Base-by-base conservation (phyloP, 2,797 vertebrate genomes). In the Tamandua tetradactyla region DNA sequence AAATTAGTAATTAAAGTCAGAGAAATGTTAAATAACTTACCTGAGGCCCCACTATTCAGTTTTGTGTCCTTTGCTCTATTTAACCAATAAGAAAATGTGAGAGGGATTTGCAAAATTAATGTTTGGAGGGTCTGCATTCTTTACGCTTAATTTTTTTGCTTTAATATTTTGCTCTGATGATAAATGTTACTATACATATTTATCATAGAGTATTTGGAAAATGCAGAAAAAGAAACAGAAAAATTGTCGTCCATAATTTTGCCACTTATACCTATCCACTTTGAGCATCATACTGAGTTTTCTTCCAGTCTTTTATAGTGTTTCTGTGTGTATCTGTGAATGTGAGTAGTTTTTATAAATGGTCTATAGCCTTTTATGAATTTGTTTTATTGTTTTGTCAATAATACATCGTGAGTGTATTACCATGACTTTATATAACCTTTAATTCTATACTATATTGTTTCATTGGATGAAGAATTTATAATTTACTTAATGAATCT, bases 21-120 rank as follows among this genome's bases (percentile, higher is more conserved):
- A 42, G 25, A 52, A 57, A 78, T 7, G 8, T 52, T 86, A 71
- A 78, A 57, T 88, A 64, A 13, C 27, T 94, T 72, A 83, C 40
- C 8, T 3, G 62, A 35, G 18, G 4, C 14, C 3, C 4, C 23
- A 44, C 30, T 7, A 4, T 57, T 20, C 27, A 72, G 11, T 25
- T 62, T 44, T 81, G n/a, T 72, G 47, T 30, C 12, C 12, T 83
- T 93, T 22, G 23, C 6, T 82, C 23, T 52, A 14, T 25, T 83
- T 72, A 55, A 74, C 22, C 25, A 90, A n/a, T 7, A 35, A 37
- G 12, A 42, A 57, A 82, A 78, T 72, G 10, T 78, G 13, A 5
- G 23, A 80, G 8, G 15, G 7, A 42, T 27, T 72, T 94, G 30
- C 37, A 81, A 81, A 95, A 94, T 32, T 92, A 87, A 49, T 89